Base-by-base conservation (phyloP, 2,113 vertebrate genomes). In the human (Homo sapiens) region DNA sequence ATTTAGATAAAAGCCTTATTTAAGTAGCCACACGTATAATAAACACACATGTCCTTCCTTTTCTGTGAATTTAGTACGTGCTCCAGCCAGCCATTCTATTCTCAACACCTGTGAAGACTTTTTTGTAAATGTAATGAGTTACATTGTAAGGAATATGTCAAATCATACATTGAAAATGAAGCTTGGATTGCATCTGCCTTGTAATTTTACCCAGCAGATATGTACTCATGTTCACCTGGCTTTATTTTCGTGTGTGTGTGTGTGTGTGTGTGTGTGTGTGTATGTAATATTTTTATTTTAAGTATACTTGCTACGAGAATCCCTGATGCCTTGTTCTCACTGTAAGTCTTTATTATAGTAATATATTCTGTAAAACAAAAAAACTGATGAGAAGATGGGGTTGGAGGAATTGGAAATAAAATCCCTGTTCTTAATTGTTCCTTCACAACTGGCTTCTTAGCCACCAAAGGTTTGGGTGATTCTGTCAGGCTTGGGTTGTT, bases 401-500 rank as follows among this genome's bases (percentile, higher is more conserved):
- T 94, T 95, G 94, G 92, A 98, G 91, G 98, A 97, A 96, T 92
- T 98, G 98, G 99, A 99, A 99, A 98, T 98, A 99, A 99, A 99
- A 98, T 98, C 82, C 59, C 95, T 70, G 96, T 98, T 98, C 98
- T 98, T 98, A 97, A 98, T 98, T 97, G 94, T 97, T 98, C 97
- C 98, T 98, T 99, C 99, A 97, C 98, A 98, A 98, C 97, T 95
- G 98, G 96, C 95, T 98, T 98, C 98, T 98, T 98, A 98, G 98
- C 98, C 98, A 97, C 98, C 97, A 97, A 98, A 98, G 97, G 98
- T 83, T 98, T 98, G 98, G 97, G 98, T 99, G 99, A 98, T 99
- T 99, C 99, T 99, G 99, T 99, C 99, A 99, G 99, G 98, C 98
- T 98, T 98, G 97, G 61, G 95, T 98, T 98, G 98, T 98, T 98